Evolutionary conservation across 2,888 invertebrate genomes (phyloP).

Genomic region (Tortrix viridana): DNA sequence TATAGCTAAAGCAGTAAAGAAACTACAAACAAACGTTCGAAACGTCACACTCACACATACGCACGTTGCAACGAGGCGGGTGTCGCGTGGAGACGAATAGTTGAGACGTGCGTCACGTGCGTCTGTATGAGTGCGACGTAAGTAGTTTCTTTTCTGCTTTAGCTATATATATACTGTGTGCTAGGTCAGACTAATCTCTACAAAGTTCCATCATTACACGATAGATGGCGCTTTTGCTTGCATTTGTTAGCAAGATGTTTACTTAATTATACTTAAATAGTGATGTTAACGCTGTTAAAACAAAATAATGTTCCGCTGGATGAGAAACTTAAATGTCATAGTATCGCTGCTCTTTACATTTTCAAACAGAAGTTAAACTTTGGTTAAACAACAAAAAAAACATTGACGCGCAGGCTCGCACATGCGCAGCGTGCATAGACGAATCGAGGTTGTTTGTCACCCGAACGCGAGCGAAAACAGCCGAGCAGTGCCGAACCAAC

Average conservation of each 20-base stretch:
- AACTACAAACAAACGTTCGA: too few species aligned
- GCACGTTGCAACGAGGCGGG: too few species aligned
- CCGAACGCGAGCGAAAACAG: conserved; percentile 60
- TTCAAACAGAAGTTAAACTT: conserved; percentile 3
- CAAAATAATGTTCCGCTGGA: neutral
- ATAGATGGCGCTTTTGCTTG: conserved; percentile 3
- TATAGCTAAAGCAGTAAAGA: too few species aligned
- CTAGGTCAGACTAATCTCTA: neutral
- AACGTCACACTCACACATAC: too few species aligned
- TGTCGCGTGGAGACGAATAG: too few species aligned
- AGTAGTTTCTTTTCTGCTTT: too few species aligned
- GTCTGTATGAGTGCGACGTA: too few species aligned
- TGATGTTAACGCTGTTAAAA: neutral
- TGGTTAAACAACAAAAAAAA: conserved; percentile 47
- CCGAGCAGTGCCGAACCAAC: conserved; percentile 76
- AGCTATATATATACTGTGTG: too few species aligned
- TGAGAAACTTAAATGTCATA: neutral
- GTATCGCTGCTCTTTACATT: neutral
- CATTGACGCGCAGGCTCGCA: conserved; percentile 56
- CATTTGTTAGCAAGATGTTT: conserved; percentile 32
- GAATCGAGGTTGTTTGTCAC: conserved; percentile 52
- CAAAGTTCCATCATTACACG: neutral
- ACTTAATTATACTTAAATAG: neutral
- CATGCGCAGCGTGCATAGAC: conserved; percentile 59
- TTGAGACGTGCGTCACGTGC: too few species aligned